Conservation (phyloP, 2,888 invertebrate genomes). For the Lissonota sp. region DNA sequence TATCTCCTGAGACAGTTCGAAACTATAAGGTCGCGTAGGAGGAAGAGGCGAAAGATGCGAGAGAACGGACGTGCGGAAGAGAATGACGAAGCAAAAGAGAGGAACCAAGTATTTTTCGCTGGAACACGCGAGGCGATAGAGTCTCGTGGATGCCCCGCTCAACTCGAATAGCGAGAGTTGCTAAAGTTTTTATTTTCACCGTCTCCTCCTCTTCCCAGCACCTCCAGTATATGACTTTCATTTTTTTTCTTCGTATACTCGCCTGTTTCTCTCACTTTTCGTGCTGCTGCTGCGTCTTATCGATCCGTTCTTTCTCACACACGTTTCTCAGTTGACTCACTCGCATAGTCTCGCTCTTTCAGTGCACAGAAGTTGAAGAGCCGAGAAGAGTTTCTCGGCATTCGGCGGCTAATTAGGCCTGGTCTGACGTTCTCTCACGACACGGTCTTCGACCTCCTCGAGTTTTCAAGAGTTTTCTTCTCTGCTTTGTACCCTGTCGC, state of each 20-base stretch:
- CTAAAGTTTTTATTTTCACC: slow-evolving; percentile 59
- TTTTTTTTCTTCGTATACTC: slow-evolving; percentile 20
- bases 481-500: slow-evolving; percentile 40
- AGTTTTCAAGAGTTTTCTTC: slow-evolving; percentile 72
- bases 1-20: slow-evolving; percentile 58
- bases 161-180: slow-evolving; percentile 49
- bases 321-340: slow-evolving; percentile 3
- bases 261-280: slow-evolving; percentile 7
- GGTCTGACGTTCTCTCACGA: slow-evolving; percentile 29
- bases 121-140: slow-evolving; percentile 34
- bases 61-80: slow-evolving; percentile 38
- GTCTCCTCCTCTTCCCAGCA: slow-evolving; percentile 8
- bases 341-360: background rate
- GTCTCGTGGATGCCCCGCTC: slow-evolving; percentile 37
- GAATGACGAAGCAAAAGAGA: slow-evolving; percentile 20
- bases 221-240: slow-evolving; percentile 9
- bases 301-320: slow-evolving; percentile 28
- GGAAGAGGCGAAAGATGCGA: slow-evolving; percentile 24
- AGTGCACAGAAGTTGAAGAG: background rate
- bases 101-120: slow-evolving; percentile 19
- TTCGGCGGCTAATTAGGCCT: slow-evolving; percentile 75
- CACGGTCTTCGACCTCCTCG: slow-evolving; percentile 63
- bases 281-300: slow-evolving; percentile 14
- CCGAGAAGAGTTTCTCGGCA: slow-evolving; percentile 4
- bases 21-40: slow-evolving; percentile 43